Base-by-base conservation (phyloP, 1,140 invertebrate genomes). In the Phymorhynchus buccinoides region DNA sequence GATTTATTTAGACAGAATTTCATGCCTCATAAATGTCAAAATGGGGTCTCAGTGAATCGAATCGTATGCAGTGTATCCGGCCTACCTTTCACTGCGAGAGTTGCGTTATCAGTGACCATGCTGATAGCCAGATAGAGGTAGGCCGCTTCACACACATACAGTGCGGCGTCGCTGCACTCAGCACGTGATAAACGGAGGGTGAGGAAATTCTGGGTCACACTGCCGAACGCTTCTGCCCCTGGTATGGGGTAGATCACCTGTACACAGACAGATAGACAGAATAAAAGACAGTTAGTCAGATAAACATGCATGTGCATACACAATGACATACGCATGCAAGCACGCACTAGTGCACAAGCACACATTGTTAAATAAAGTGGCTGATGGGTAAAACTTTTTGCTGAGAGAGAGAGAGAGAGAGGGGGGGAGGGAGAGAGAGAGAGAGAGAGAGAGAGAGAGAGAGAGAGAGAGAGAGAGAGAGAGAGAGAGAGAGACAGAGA, bases 381-480 rank as follows among this genome's bases (percentile, higher is more conserved):
- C 37, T 78, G 32, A 78, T 27, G 22, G 27, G 18, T 78, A 37
- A 32, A 16, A 80, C n/a, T 37, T n/a, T n/a, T 27, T 18, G 39
- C 4, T 48, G 56, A 52, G n/a, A 9, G 22, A 27, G 3, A 32
- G 37, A 27, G 62, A n/a, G 71, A 41, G 37, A 18, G n/a, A 16
- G 41, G 39, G 16, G 37, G 1, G 52, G 81, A 83, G 37, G 68
- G 48, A 83, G 32, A 35, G 30, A 83, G 81, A 66, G 30, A 71
- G 37, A 83, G 62, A 39, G 62, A 71, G 48, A 83, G 37, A 83
- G 81, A 83, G 52, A 68, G 14, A 68, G 18, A 83, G n/a, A 68
- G 30, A 68, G 52, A 30, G 81, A 81, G 18, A 48, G 44, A 48
- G 44, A 18, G 18, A 48, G 44, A 48, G 44, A 48, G 7, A 48